Evolutionary conservation across 2,888 invertebrate species (phyloP).

Genomic region (Phyllotreta striolata): DNA sequence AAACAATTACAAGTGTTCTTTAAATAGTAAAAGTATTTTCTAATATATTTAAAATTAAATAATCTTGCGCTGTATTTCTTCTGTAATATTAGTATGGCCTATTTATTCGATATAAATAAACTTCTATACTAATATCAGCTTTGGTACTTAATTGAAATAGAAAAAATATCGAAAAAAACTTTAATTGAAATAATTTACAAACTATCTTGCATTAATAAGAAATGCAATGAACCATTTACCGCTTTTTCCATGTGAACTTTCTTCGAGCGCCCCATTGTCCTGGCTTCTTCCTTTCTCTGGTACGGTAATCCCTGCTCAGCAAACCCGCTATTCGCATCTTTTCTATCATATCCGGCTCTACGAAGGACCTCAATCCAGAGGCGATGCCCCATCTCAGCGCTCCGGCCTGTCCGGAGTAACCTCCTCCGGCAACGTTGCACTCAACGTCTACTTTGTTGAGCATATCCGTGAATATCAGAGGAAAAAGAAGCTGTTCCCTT

Average conservation of each 20-base stretch:
- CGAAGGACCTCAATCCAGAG: slow-evolving; percentile 83
- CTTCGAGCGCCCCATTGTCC: slow-evolving; percentile 90
- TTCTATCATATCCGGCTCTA: slow-evolving; percentile 77
- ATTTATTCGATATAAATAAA: no score
- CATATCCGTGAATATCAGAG: slow-evolving; percentile 81
- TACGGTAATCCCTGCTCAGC: slow-evolving; percentile 79
- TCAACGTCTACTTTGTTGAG: slow-evolving; percentile 83
- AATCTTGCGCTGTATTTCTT: no score
- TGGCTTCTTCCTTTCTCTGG: slow-evolving; percentile 88
- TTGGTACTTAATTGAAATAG: no score
- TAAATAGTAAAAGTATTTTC: no score
- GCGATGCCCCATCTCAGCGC: slow-evolving; percentile 89
- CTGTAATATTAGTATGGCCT: no score
- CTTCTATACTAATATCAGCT: no score
- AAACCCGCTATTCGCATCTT: slow-evolving; percentile 93
- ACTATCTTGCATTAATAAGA: slow-evolving; percentile 9
- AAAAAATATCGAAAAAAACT: not conserved
- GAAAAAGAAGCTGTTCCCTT: slow-evolving; percentile 85
- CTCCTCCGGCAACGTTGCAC: slow-evolving; percentile 77
- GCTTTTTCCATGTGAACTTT: slow-evolving; percentile 92
- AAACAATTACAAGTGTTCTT: no score
- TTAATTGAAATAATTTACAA: not conserved
- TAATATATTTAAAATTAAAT: no score
- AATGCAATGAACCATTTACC: slow-evolving; percentile 64
- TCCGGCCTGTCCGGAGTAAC: slow-evolving; percentile 84